Evolutionary conservation across 2,888 invertebrate species (phyloP).

Genomic region (Erebia ligea): DNA sequence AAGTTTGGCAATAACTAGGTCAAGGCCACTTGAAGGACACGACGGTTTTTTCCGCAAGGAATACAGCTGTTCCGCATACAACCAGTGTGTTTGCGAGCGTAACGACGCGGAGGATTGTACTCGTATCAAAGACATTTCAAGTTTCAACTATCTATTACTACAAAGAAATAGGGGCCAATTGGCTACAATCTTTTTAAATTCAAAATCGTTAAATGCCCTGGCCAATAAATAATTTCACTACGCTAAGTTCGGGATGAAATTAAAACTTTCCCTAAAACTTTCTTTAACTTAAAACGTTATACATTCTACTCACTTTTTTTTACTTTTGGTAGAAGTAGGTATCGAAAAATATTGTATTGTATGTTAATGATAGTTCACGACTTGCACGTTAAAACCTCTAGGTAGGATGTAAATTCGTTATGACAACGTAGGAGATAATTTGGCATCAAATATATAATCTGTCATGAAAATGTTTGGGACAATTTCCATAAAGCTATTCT

Average conservation of each 20-base stretch:
- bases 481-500: neutral
- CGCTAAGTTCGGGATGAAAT: neutral
- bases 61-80: constrained; percentile 10
- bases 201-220: too few relatives aligned
- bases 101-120: neutral
- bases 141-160: neutral
- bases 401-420: too few relatives aligned
- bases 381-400: too few relatives aligned
- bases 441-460: neutral
- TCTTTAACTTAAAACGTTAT: too few relatives aligned
- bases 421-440: too few relatives aligned
- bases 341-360: too few relatives aligned
- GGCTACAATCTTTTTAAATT: neutral
- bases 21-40: constrained; percentile 12
- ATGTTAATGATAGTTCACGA: too few relatives aligned
- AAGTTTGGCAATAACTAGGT: constrained; percentile 9
- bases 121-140: neutral
- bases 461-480: neutral
- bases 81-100: neutral
- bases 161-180: neutral
- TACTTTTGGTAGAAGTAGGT: too few relatives aligned
- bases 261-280: neutral
- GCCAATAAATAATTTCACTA: too few relatives aligned
- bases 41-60: neutral
- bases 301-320: too few relatives aligned